These are phyloP conservation scores for Thumatha senex DNA, from an alignment of 2,888 invertebrate species.

Conservation along the genomic window DNA sequence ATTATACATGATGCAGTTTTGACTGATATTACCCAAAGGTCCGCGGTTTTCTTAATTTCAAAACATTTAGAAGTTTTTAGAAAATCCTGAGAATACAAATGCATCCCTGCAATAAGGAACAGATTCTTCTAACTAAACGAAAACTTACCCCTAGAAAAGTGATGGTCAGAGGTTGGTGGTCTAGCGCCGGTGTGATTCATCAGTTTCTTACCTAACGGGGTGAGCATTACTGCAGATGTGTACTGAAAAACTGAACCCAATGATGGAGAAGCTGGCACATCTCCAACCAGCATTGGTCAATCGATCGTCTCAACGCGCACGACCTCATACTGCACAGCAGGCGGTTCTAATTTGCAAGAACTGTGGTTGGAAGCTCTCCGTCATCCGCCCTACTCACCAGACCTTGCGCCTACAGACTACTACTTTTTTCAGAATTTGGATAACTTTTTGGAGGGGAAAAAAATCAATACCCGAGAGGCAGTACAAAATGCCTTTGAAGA, in stretches of 20 bases:
- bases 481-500: conserved; percentile 10
- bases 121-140: no score
- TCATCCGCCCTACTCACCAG: conserved; percentile 6
- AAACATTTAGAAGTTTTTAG: no score
- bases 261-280: conserved; percentile 26
- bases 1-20: no score
- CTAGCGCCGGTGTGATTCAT: conserved; percentile 28
- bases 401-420: conserved; percentile 15
- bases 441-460: conserved; percentile 15
- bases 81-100: no score
- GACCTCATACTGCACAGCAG: conserved; percentile 17
- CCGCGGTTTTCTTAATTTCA: no score
- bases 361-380: conserved; percentile 9
- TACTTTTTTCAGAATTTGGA: conserved; percentile 17
- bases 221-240: conserved; percentile 25
- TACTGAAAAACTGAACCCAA: conserved; percentile 18
- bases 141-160: conserved; percentile 18
- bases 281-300: conserved; percentile 13
- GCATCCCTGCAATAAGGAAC: no score
- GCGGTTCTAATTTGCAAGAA: conserved; percentile 8
- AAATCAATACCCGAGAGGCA: conserved; percentile 6
- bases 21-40: no score
- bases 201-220: conserved; percentile 30
- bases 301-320: conserved; percentile 12
- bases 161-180: conserved; percentile 13